Evolutionary conservation across 2,888 invertebrate genomes (phyloP), one percentile per base, ranked within the genome.

Genomic region (Andrena praecox): DNA sequence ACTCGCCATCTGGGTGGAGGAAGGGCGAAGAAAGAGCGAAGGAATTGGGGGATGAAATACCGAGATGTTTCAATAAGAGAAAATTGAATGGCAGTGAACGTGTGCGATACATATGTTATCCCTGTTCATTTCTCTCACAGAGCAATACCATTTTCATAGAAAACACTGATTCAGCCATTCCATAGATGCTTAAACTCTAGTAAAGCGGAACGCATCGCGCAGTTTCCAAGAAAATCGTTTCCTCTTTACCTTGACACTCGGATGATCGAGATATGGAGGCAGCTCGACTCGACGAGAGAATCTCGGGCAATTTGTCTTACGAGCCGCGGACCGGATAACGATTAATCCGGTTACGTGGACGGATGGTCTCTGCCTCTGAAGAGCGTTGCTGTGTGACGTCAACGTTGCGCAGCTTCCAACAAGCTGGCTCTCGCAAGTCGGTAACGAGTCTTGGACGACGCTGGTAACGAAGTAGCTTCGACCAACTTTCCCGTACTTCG

Each of bases 391-490:
- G 16, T 35, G 33, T 79, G 78, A 79, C 77, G 79, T 74, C 54
- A 78, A 63, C 42, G 56, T 42, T 60, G 54, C 33, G 31, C 54
- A 77, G 67, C 68, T 54, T 52, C 77, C 66, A 67, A 62, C 77
- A 54, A 78, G 60, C 60, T 50, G 66, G 64, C n/a, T 54, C 31
- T 29, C 33, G 31, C 77, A 60, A 66, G 20, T 59, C 42, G 77
- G 79, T 80, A 80, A 79, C 79, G 80, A 80, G 80, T 62, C 81
- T 75, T 69, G 52, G 69, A 62, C 81, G 82, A 80, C 33, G 50
- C 60, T 29, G 59, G 59, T 70, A 83, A 73, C 82, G 77, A 82
- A 83, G 73, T 56, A 70, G 77, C 66, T 82, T 52, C 62, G n/a
- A 29, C 48, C 69, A 83, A 83, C 82, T 83, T 82, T 33, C 72